A percentile compares a stretch with the other conserved stretches of the same genome.
These are phyloP conservation scores for Tupaia tana DNA, from an alignment of 2,113 vertebrate genomes.

Conservation along the genomic window DNA sequence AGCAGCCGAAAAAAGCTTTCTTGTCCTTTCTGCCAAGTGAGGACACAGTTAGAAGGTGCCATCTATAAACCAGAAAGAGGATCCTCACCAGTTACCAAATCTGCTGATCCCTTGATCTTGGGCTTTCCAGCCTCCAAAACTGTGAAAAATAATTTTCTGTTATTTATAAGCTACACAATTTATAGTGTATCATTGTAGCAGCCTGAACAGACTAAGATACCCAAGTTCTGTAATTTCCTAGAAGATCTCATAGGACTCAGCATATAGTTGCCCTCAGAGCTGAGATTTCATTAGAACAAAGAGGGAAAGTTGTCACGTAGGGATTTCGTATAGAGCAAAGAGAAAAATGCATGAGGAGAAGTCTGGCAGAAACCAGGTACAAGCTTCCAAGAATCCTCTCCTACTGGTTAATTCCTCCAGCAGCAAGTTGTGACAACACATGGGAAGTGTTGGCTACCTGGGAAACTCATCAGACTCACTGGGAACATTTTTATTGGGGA, in stretches of 20 bases:
- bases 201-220: background rate
- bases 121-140: background rate
- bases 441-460: background rate
- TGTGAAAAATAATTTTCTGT: background rate
- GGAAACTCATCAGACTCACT: background rate
- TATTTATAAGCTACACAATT: background rate
- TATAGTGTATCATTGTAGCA: background rate
- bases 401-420: background rate
- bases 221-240: background rate
- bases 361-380: background rate
- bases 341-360: background rate
- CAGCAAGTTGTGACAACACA: background rate
- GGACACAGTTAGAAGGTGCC: background rate
- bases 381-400: background rate
- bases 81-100: background rate
- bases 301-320: background rate
- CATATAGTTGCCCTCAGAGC: background rate
- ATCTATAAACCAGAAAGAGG: background rate
- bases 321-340: background rate
- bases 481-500: background rate
- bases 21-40: background rate
- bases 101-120: background rate
- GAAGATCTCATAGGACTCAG: background rate
- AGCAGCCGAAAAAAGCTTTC: background rate
- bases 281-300: background rate